These are phyloP conservation scores for Epinotia bilunana DNA, from an alignment of 2,888 invertebrate genomes.

Conservation along the genomic window DNA sequence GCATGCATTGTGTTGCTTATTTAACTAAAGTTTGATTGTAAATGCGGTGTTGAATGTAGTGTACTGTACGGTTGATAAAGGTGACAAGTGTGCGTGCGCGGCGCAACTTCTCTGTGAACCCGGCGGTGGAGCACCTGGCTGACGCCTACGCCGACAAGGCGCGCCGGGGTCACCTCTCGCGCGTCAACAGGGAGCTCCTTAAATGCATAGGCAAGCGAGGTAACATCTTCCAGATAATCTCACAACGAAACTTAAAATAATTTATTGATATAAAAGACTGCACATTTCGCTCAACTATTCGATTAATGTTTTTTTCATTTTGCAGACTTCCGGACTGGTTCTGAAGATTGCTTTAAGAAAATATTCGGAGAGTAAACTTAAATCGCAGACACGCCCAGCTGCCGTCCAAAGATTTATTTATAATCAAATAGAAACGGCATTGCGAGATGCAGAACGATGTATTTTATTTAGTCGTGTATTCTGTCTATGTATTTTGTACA, in stretches of 20 bases:
- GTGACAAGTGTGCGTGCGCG: slow-evolving; percentile 64
- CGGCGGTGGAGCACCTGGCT: slow-evolving; percentile 69
- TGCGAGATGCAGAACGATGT: slow-evolving; percentile 35
- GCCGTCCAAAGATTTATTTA: slow-evolving; percentile 32
- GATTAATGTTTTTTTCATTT: slow-evolving; percentile 46
- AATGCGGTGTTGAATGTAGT: slow-evolving; percentile 32
- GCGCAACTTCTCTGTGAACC: slow-evolving; percentile 71
- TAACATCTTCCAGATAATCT: slow-evolving; percentile 51
- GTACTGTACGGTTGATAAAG: slow-evolving; percentile 52
- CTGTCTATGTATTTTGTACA: slow-evolving; percentile 14
- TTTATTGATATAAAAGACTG: background rate
- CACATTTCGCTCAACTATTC: background rate
- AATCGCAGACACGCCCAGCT: slow-evolving; percentile 27
- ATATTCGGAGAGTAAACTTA: slow-evolving; percentile 31
- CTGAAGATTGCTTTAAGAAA: slow-evolving; percentile 48
- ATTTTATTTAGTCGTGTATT: slow-evolving; percentile 28
- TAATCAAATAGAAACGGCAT: slow-evolving; percentile 19
- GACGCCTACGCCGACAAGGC: slow-evolving; percentile 63
- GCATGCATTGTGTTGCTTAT: background rate
- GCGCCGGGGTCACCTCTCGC: slow-evolving; percentile 60
- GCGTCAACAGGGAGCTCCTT: slow-evolving; percentile 68
- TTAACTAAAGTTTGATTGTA: background rate
- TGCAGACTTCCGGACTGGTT: slow-evolving; percentile 55
- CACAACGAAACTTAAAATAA: background rate
- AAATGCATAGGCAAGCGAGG: slow-evolving; percentile 76